Conservation (phyloP, 2,888 invertebrate genomes). For the Thecophora atra region DNA sequence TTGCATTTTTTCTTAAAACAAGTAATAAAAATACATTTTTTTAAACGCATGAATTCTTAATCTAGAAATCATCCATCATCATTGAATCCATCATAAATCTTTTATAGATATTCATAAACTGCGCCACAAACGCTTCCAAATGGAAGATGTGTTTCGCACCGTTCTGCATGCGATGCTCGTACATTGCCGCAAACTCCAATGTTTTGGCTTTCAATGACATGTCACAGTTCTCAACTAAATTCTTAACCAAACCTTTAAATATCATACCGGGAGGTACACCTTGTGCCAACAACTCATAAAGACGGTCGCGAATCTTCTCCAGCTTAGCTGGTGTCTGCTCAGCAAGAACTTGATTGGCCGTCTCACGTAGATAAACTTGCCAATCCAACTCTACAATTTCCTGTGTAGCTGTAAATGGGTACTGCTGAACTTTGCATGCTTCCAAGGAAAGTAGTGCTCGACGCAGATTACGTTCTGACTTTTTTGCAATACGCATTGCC, state of each 20-base stretch:
- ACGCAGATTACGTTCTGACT: slow-evolving; percentile 87
- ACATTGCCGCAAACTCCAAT: slow-evolving; percentile 84
- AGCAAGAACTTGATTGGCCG: slow-evolving; percentile 83
- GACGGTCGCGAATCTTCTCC: slow-evolving; percentile 82
- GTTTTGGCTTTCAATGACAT: slow-evolving; percentile 87
- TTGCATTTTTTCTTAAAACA: slow-evolving; percentile 29
- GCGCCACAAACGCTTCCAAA: slow-evolving; percentile 95
- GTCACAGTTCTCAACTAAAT: slow-evolving; percentile 89
- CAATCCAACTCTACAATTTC: slow-evolving; percentile 90
- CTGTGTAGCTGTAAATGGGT: slow-evolving; percentile 83
- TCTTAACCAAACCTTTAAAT: slow-evolving; percentile 85
- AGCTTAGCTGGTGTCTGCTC: slow-evolving; percentile 89
- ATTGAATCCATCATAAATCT: slow-evolving; percentile 71
- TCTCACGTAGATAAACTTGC: slow-evolving; percentile 87
- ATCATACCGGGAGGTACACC: slow-evolving; percentile 94
- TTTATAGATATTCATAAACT: slow-evolving; percentile 95
- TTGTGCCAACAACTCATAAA: slow-evolving; percentile 94
- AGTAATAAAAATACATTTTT: slow-evolving; percentile 23
- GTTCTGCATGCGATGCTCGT: slow-evolving; percentile 90
- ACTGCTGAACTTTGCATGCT: slow-evolving; percentile 90
- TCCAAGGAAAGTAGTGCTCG: slow-evolving; percentile 93
- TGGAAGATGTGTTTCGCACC: slow-evolving; percentile 97
- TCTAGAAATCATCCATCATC: slow-evolving; percentile 58
- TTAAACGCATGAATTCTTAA: background rate
- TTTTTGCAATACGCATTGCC: slow-evolving; percentile 79